Percentiles rank a stretch among this genome's conserved stretches.
These are phyloP conservation scores for Corythoichthys haematopterus DNA, from an alignment of 2,113 vertebrate species.

Conservation along the genomic window DNA sequence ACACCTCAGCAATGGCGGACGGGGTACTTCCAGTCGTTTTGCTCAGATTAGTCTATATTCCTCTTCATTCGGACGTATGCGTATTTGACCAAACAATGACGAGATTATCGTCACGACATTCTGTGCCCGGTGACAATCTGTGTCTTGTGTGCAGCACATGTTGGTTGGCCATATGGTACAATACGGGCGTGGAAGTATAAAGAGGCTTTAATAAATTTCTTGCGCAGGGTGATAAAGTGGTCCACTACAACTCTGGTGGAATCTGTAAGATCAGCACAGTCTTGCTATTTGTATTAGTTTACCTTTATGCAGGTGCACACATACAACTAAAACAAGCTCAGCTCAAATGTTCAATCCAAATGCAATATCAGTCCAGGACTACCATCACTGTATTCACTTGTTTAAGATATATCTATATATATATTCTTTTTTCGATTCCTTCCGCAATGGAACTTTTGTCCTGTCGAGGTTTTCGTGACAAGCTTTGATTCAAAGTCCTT, in stretches of 20 bases:
- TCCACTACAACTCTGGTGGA: slow-evolving; percentile 81
- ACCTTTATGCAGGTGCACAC: background rate
- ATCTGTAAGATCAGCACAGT: slow-evolving; percentile 54
- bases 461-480: slow-evolving; percentile 17
- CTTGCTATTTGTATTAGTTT: slow-evolving; percentile 5
- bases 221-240: slow-evolving; percentile 66
- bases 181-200: too few species aligned
- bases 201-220: background rate
- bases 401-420: background rate
- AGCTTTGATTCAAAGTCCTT: slow-evolving; percentile 9
- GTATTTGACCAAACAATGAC: too few species aligned
- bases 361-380: background rate
- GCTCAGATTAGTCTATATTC: too few species aligned
- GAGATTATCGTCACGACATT: too few species aligned
- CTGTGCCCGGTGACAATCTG: too few species aligned
- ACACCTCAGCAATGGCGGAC: too few species aligned
- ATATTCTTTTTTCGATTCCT: background rate
- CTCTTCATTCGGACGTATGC: too few species aligned
- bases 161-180: too few species aligned
- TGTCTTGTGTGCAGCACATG: too few species aligned
- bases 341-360: background rate
- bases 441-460: slow-evolving; percentile 20
- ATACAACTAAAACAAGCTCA: background rate
- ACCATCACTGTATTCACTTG: too few species aligned
- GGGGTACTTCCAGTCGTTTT: too few species aligned